phyloP scores from a whole-genome alignment of 2,113 vertebrate genomes.

The Atlantisia rogersi region DNA sequence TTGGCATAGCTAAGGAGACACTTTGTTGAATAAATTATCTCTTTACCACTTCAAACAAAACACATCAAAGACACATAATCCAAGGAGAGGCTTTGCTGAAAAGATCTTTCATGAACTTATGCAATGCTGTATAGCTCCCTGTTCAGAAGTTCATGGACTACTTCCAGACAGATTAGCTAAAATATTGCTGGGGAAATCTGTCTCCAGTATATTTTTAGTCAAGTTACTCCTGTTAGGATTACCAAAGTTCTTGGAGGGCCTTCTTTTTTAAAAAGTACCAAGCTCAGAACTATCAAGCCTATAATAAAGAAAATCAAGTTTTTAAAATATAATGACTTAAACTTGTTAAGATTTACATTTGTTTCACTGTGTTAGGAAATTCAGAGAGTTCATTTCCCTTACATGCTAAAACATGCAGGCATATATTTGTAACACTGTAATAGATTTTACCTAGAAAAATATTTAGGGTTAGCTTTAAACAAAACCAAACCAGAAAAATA shows the following conservation, averaged over 20 bases:
- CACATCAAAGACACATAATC: conserved; percentile 6
- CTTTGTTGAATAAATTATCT: conserved; percentile 16
- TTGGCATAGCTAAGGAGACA: not conserved
- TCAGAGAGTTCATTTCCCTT: conserved; percentile 16
- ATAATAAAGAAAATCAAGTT: not conserved
- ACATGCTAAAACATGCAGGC: not conserved
- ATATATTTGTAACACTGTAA: not conserved
- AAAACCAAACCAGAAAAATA: not conserved
- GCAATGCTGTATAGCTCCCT: not conserved
- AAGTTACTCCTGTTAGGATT: conserved; percentile 11
- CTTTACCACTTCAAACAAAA: conserved; percentile 39
- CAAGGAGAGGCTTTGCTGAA: not conserved
- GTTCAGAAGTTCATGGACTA: not conserved
- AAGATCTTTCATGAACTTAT: not conserved
- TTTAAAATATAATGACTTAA: conserved; percentile 12
- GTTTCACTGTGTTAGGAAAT: not conserved
- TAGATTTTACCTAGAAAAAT: not conserved
- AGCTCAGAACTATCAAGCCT: not conserved
- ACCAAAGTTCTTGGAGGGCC: not conserved
- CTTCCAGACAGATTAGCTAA: conserved; percentile 7
- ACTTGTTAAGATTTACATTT: not conserved
- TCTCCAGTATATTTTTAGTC: not conserved
- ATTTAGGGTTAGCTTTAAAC: not conserved
- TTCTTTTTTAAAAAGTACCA: not conserved
- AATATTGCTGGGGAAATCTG: not conserved